Base-by-base conservation (phyloP, 1,140 invertebrate species). In the Polyergus mexicanus region DNA sequence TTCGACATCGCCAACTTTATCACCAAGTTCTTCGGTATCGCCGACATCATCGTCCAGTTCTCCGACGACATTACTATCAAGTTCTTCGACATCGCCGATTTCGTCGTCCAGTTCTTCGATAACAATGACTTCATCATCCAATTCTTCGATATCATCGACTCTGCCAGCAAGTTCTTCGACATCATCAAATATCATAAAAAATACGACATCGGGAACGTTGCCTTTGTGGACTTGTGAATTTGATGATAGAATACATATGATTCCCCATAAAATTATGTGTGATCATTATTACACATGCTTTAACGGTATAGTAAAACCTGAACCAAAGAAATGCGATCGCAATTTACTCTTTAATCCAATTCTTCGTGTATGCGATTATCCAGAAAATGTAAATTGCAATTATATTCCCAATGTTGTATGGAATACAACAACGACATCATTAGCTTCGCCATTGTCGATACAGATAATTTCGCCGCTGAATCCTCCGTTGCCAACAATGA, bases 211-310 rank as follows among this genome's bases (percentile, higher is more conserved):
- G 25, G 25, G 25, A 28, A 76, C 74, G n/a, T 22, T 8, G 5
- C 6, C 58, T 41, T 19, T 16, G 2, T 62, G 5, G 32, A 51
- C 76, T 78, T 78, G 76, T 8, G 7, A 2, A 3, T 78, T 32
- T 4, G 76, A 78, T 38, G 13, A 13, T n/a, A 68, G 0, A n/a
- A 7, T 11, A 41, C 76, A 78, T 8, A 6, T 66, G 41, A 22
- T 96, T 10, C 95, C 96, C 0, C 95, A 96, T 66, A 95, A 95
- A 51, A 92, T 86, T 0, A 93, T 96, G 77, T 96, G 96, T 84
- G 88, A 90, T 4, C 91, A 95, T 63, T 97, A 96, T 91, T 97
- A 95, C 92, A 94, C 94, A 83, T 97, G 96, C 83, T 89, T 90
- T 19, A 91, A 95, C 56, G 96, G 96, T 0, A 44, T 91, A 3